Base-by-base conservation (phyloP, 2,797 vertebrate species). In the Sparus aurata region DNA sequence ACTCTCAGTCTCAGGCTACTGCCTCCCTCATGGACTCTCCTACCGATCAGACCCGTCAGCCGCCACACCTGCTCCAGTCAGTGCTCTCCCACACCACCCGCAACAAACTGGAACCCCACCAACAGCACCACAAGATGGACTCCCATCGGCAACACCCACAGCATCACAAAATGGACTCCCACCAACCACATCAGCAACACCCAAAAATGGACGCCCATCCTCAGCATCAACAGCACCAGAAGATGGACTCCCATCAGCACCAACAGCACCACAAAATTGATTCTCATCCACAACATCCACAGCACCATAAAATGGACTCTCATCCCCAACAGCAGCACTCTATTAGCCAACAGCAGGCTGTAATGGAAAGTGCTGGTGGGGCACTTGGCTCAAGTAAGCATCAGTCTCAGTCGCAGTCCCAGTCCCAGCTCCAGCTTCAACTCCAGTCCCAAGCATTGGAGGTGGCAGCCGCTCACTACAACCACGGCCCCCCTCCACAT, bases 401-500 rank as follows among this genome's bases (percentile, higher is more conserved):
- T 57, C 91, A 93, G 79, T 34, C 91, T 73, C 93, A 91, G 83
- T 81, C 94, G 46, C 94, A 95, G 74, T 90, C 95, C 0, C 96
- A 96, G 0, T 97, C 97, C 0, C 97, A 97, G n/a, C 93, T 97
- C 30, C 96, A 96, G 87, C 94, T 97, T 38, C 96, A 97, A 27
- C 95, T 98, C 4, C 97, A 97, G 68, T 96, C 96, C 25, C 96
- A 97, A 75, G 95, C 95, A n/a, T 54, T 97, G 85, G 96, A 97
- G 75, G 96, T 95, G 87, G 87, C 96, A 23, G 86, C 95, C 2
- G 94, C 94, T 55, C 96, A 96, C 85, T 96, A 96, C 87, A 95
- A 94, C 72, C 95, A 95, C 0, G 90, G 93, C 3, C 87, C 93
- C 43, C 83, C 93, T 38, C 85, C 93, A 6, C 94, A 94, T 86